Evolutionary conservation across 2,888 invertebrate genomes (phyloP).

Genomic region (Emmelina monodactyla): DNA sequence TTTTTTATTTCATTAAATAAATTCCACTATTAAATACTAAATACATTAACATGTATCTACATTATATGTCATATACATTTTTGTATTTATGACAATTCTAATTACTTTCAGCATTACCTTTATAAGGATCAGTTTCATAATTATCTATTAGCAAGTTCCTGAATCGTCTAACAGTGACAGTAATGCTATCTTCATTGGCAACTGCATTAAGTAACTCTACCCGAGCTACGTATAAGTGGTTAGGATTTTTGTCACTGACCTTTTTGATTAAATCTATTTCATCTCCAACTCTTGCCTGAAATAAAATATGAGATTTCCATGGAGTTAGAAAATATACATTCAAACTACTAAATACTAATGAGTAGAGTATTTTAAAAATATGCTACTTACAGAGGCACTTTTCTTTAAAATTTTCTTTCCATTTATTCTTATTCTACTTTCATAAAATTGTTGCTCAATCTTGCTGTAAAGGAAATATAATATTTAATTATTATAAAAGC

Average conservation of each 20-base stretch:
- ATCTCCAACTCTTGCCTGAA: conserved; percentile 72
- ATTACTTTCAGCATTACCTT: no score
- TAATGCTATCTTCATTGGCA: conserved; percentile 63
- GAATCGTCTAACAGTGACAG: conserved; percentile 70
- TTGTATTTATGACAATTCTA: no score
- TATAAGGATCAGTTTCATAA: conserved; percentile 66
- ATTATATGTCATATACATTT: no score
- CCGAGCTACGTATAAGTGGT: conserved; percentile 73
- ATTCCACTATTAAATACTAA: no score
- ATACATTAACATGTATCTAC: no score
- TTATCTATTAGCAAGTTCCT: conserved; percentile 78
- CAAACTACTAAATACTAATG: not conserved
- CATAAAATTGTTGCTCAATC: conserved; percentile 81
- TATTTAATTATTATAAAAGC: not conserved
- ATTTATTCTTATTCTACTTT: conserved; percentile 81
- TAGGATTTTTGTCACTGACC: conserved; percentile 70
- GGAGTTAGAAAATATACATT: not conserved
- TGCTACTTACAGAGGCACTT: conserved; percentile 67
- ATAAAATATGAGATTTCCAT: conserved; percentile 15
- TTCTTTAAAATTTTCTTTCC: conserved; percentile 80
- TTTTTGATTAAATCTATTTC: conserved; percentile 81
- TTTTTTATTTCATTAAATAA: no score
- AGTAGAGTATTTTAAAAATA: not conserved
- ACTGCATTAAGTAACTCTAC: conserved; percentile 68
- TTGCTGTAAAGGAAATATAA: conserved; percentile 66